Percentiles rank a stretch among this genome's conserved stretches.
Conservation (phyloP, 2,113 vertebrate species). For the Pterocles burchelli region DNA sequence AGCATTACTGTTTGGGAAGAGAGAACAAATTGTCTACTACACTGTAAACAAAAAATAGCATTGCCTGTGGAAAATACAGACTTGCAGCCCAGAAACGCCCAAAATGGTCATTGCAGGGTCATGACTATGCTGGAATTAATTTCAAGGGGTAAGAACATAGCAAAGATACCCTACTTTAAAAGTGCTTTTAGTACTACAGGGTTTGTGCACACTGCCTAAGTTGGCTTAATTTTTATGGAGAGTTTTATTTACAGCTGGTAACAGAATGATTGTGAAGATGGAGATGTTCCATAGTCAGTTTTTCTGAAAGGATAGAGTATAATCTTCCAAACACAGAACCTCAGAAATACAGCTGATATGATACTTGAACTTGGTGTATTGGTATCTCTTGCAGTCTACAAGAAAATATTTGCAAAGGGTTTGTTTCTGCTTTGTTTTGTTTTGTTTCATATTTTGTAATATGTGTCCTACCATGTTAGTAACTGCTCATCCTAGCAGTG, state of each 20-base stretch:
- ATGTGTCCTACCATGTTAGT: neutral
- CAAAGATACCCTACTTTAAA: neutral
- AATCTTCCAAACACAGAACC: neutral
- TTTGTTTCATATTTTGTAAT: neutral
- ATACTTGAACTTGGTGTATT: neutral
- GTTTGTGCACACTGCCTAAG: neutral
- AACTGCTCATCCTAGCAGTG: slow-evolving; percentile 11
- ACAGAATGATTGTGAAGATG: neutral
- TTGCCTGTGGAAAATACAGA: neutral
- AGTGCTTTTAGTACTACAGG: neutral
- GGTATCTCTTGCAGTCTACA: neutral
- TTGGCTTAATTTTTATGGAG: neutral
- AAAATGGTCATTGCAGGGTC: neutral
- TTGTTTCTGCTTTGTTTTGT: neutral
- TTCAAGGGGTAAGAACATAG: neutral
- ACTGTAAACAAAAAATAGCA: neutral
- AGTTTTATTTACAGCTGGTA: neutral
- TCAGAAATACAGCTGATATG: neutral
- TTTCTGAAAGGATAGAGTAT: neutral
- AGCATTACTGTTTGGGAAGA: neutral
- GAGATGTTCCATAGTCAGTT: neutral
- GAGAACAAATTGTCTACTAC: neutral
- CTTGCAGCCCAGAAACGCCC: neutral
- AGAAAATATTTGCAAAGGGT: neutral
- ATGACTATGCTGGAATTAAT: neutral